Percentiles rank a stretch among this genome's conserved stretches.
phyloP scores from a whole-genome alignment of 2,113 vertebrate genomes.

The Trogon surrucura region DNA sequence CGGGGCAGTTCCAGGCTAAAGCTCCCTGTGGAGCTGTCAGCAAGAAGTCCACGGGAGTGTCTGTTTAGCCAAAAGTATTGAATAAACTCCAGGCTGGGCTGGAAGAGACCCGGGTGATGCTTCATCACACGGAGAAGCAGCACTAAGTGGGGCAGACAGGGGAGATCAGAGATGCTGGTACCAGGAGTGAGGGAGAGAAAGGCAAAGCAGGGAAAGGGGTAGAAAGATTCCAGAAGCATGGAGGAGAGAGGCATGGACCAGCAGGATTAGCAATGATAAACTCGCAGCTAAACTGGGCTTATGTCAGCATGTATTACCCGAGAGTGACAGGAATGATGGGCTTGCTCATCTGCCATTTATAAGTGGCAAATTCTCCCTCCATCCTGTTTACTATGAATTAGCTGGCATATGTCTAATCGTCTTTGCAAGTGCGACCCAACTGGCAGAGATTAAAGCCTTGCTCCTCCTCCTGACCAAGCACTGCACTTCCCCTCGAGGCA shows the following conservation, averaged over 20 bases:
- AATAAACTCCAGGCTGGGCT: neutral
- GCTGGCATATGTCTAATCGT: slow-evolving; percentile 73
- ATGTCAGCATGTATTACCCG: neutral
- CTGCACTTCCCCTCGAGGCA: neutral
- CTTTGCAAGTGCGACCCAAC: slow-evolving; percentile 26
- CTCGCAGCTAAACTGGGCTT: slow-evolving; percentile 20
- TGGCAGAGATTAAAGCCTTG: slow-evolving; percentile 41
- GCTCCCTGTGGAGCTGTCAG: neutral
- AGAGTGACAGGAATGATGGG: neutral
- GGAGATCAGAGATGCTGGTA: neutral
- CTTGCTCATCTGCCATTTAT: slow-evolving; percentile 61
- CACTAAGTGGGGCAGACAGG: neutral
- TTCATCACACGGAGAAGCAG: fast-evolving
- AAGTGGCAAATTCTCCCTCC: slow-evolving; percentile 62
- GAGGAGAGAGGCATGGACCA: neutral
- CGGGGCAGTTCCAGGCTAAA: neutral
- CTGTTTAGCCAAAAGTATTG: neutral
- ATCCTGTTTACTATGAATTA: slow-evolving; percentile 70
- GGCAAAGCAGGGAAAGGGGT: neutral
- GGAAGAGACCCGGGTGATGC: neutral
- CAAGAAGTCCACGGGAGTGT: neutral
- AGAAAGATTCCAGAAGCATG: neutral
- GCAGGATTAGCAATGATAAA: slow-evolving; percentile 13
- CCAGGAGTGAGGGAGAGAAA: neutral
- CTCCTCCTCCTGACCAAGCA: neutral